phyloP scores from a whole-genome alignment of 2,113 vertebrate genomes.

The Benitochromis conjunctus region DNA sequence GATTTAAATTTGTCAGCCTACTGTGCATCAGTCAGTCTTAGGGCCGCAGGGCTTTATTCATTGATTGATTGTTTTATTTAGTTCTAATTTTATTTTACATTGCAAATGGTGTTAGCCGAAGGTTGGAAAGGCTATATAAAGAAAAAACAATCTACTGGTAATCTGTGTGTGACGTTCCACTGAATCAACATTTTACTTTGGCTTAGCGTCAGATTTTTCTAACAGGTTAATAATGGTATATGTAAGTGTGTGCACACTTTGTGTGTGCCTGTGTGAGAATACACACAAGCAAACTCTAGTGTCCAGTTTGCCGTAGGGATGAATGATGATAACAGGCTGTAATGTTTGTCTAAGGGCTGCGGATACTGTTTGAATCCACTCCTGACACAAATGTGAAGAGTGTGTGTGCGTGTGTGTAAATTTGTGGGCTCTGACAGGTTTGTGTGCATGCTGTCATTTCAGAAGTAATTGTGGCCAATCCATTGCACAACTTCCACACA shows the following conservation, averaged over 20 bases:
- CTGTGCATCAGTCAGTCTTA: neutral
- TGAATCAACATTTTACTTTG: conserved; percentile 53
- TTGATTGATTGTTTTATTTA: neutral
- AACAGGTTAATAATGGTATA: conserved; percentile 2
- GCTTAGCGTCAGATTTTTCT: conserved; percentile 12
- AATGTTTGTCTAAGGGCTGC: conserved; percentile 46
- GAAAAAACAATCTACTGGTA: conserved; percentile 34
- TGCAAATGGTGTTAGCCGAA: neutral
- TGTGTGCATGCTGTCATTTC: conserved; percentile 20
- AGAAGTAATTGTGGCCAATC: conserved; percentile 20
- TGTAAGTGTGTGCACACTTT: neutral
- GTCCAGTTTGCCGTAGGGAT: conserved; percentile 50
- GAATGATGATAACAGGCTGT: conserved; percentile 21
- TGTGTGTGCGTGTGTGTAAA: neutral
- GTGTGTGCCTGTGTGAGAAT: neutral
- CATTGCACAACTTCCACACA: neutral
- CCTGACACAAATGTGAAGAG: neutral
- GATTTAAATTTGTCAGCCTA: neutral
- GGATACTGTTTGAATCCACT: conserved; percentile 14
- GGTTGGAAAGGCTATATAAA: neutral
- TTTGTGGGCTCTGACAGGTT: conserved; percentile 6
- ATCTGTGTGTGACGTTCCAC: conserved; percentile 38
- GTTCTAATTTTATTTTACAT: conserved; percentile 10
- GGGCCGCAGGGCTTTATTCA: neutral
- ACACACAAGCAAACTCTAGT: conserved; percentile 5